Conservation (phyloP, 2,797 vertebrate genomes). For the Enteromius paludinosus region DNA sequence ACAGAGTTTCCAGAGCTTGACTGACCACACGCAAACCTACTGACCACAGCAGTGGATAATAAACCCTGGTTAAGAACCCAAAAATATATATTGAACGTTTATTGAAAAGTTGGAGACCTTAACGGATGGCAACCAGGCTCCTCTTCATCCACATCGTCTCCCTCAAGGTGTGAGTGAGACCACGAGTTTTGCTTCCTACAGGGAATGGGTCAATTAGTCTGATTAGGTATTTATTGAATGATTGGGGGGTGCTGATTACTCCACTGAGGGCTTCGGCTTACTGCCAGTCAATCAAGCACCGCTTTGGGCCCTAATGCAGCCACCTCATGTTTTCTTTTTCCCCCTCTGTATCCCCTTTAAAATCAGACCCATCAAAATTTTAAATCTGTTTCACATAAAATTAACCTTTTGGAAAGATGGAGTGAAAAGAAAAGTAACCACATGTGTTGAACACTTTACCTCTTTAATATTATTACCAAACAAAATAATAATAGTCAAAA, state of each 20-base stretch:
- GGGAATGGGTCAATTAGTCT: slow-evolving; percentile 67
- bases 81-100: neutral
- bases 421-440: slow-evolving; percentile 44
- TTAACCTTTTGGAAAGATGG: slow-evolving; percentile 69
- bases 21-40: slow-evolving; percentile 33
- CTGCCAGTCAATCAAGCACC: slow-evolving; percentile 69
- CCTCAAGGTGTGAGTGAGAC: slow-evolving; percentile 48
- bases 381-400: slow-evolving; percentile 66
- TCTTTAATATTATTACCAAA: slow-evolving; percentile 29
- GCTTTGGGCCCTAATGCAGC: slow-evolving; percentile 56
- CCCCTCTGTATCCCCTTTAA: slow-evolving; percentile 34
- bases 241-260: slow-evolving; percentile 70
- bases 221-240: slow-evolving; percentile 81
- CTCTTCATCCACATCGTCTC: slow-evolving; percentile 18
- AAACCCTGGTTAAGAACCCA: neutral
- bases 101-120: slow-evolving; percentile 8
- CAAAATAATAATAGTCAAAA: neutral
- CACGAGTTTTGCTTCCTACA: slow-evolving; percentile 34
- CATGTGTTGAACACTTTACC: slow-evolving; percentile 58
- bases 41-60: neutral
- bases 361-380: slow-evolving; percentile 6
- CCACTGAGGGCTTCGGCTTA: slow-evolving; percentile 63
- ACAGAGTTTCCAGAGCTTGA: slow-evolving; percentile 19
- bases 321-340: slow-evolving; percentile 23
- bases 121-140: neutral